These are phyloP conservation scores for Drosophila tanythrix DNA, from an alignment of 2,888 invertebrate species.

Conservation along the genomic window DNA sequence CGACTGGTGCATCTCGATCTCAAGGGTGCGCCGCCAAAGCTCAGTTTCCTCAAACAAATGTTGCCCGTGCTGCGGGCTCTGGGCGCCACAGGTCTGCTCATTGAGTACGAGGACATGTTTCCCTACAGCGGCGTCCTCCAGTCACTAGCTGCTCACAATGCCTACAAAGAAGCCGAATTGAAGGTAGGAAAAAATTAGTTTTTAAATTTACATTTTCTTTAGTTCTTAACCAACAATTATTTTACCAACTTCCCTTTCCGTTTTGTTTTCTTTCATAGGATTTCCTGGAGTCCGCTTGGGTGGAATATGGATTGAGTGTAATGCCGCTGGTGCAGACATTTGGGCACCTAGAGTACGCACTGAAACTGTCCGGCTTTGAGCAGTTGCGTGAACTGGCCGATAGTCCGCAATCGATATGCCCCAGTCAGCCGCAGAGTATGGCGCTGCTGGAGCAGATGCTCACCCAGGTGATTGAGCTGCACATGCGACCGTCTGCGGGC, in stretches of 20 bases:
- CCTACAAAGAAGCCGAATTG: constrained; percentile 84
- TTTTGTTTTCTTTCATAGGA: constrained; percentile 68
- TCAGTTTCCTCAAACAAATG: constrained; percentile 86
- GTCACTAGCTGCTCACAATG: constrained; percentile 86
- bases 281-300: constrained; percentile 87
- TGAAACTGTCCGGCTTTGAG: constrained; percentile 88
- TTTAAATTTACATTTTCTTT: background rate
- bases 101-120: constrained; percentile 94
- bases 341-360: constrained; percentile 90
- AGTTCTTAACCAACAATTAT: constrained; percentile 40
- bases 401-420: constrained; percentile 90
- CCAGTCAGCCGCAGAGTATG: constrained; percentile 88
- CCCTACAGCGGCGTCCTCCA: constrained; percentile 88
- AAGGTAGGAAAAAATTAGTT: constrained; percentile 61
- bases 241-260: background rate
- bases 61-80: constrained; percentile 87
- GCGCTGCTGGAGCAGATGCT: constrained; percentile 89
- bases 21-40: constrained; percentile 91
- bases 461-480: constrained; percentile 87
- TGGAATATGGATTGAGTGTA: constrained; percentile 87
- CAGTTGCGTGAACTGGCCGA: constrained; percentile 88
- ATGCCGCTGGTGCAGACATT: constrained; percentile 92
- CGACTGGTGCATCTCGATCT: constrained; percentile 91
- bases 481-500: constrained; percentile 68
- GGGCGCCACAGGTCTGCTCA: constrained; percentile 90